Evolutionary conservation across 1,140 invertebrate species (phyloP).

Genomic region (Zaprionus lachaisei): DNA sequence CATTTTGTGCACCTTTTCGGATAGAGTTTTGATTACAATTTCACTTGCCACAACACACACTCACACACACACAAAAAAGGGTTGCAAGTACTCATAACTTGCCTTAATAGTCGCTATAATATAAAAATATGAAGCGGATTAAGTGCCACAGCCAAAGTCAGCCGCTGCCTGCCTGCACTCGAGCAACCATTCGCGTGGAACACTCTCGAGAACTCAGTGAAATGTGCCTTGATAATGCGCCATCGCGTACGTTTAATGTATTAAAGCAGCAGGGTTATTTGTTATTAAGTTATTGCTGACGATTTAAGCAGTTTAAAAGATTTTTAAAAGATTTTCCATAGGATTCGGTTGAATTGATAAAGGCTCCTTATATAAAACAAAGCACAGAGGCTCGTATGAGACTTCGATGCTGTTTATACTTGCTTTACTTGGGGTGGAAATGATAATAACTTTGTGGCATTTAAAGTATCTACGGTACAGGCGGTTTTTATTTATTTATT

Average conservation of each 20-base stretch:
- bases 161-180: slow-evolving; percentile 16
- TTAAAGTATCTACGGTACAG: too few species aligned
- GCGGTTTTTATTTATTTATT: too few species aligned
- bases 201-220: slow-evolving; percentile 43
- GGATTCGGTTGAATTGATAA: background rate
- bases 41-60: slow-evolving; percentile 15
- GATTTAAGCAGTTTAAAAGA: slow-evolving; percentile 5
- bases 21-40: slow-evolving; percentile 57
- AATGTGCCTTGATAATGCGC: slow-evolving; percentile 12
- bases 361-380: background rate
- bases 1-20: slow-evolving; percentile 19
- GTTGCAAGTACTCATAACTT: slow-evolving; percentile 63
- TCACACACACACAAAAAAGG: slow-evolving; percentile 41
- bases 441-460: too few species aligned
- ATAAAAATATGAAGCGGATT: slow-evolving; percentile 38
- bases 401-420: too few species aligned
- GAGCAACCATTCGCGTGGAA: slow-evolving; percentile 38
- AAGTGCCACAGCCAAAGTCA: slow-evolving; percentile 11
- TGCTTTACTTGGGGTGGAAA: too few species aligned
- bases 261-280: background rate
- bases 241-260: background rate
- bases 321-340: background rate
- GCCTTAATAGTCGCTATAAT: slow-evolving; percentile 20
- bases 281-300: background rate
- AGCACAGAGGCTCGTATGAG: background rate